Evolutionary conservation across 2,797 vertebrate genomes (phyloP).

Genomic region (Nasua narica): DNA sequence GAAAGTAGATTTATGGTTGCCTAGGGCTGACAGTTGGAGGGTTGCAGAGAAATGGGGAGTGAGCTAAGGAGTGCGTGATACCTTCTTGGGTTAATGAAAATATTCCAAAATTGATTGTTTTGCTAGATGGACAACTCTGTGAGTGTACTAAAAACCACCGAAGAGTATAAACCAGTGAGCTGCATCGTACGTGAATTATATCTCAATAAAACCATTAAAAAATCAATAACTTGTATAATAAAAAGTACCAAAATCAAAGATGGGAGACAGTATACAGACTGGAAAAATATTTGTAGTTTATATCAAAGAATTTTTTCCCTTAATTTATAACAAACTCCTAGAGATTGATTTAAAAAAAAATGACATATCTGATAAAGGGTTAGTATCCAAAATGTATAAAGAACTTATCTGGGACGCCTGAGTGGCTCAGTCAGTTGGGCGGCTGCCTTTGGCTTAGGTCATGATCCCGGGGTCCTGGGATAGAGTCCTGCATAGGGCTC

Average conservation of each 20-base stretch:
- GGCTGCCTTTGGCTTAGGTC: neutral
- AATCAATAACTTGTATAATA: neutral
- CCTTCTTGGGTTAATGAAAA: neutral
- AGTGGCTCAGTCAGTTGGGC: neutral
- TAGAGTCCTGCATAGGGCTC: neutral
- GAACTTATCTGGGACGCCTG: neutral
- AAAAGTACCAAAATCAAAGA: constrained; percentile 13
- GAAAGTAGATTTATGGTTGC: neutral
- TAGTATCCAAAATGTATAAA: neutral
- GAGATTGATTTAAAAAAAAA: neutral
- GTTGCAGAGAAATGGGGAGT: neutral
- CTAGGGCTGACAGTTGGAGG: neutral
- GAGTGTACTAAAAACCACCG: neutral
- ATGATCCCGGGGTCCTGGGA: neutral
- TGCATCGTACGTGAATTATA: neutral
- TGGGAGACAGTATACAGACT: neutral
- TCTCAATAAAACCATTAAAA: neutral
- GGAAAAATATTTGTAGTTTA: neutral
- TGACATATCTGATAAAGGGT: neutral
- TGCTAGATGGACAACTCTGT: neutral
- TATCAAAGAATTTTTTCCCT: neutral
- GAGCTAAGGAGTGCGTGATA: neutral
- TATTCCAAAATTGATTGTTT: neutral
- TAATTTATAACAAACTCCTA: neutral
- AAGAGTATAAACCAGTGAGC: neutral